phyloP scores from a whole-genome alignment of 2,797 vertebrate species.

The Tympanoctomys barrerae region DNA sequence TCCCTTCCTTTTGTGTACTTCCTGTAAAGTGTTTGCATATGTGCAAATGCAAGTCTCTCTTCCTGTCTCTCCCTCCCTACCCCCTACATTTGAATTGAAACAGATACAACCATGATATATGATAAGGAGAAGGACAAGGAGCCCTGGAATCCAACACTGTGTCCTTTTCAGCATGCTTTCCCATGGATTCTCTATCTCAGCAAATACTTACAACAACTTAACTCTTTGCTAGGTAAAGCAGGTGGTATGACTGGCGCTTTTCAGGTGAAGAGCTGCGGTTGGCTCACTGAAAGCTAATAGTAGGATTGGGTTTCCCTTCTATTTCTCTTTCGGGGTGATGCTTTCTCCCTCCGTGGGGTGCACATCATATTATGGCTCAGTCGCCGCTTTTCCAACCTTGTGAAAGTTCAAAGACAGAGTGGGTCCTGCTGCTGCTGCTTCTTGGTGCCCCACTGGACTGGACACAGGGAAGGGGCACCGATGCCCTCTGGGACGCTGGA shows the following conservation, averaged over 20 bases:
- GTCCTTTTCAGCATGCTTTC: not conserved
- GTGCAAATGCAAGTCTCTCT: too few species aligned
- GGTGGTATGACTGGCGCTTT: not conserved
- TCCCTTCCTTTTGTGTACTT: not conserved
- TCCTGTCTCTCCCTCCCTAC: not conserved
- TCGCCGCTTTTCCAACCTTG: not conserved
- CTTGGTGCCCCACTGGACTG: too few species aligned
- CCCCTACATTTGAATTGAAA: not conserved
- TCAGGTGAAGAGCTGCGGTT: not conserved
- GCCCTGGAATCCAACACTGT: not conserved
- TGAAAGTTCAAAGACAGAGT: not conserved
- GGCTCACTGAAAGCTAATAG: not conserved
- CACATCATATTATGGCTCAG: not conserved
- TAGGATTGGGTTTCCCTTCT: not conserved
- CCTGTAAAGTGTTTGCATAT: not conserved
- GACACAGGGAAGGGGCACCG: fast-evolving
- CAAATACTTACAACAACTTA: constrained; percentile 1
- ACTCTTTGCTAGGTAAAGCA: not conserved
- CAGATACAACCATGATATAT: not conserved
- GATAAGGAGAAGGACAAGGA: not conserved
- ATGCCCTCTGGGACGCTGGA: not conserved
- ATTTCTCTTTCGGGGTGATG: not conserved
- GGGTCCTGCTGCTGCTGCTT: not conserved
- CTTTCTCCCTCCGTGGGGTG: not conserved
- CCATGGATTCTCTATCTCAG: not conserved